These are phyloP conservation scores for Vanessa tameamea DNA, from an alignment of 1,140 invertebrate genomes.

Conservation along the genomic window DNA sequence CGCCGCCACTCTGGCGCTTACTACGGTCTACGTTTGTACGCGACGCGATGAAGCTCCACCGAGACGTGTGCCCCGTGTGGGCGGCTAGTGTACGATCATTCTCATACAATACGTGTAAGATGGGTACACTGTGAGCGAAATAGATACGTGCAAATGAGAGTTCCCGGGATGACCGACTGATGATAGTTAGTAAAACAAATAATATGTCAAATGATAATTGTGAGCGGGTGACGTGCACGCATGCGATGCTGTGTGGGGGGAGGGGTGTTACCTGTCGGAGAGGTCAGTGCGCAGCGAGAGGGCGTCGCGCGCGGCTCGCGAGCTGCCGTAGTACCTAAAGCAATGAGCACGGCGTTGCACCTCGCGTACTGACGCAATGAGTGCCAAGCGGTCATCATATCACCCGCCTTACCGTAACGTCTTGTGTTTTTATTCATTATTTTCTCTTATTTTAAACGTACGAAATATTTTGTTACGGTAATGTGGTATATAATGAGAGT, in stretches of 20 bases:
- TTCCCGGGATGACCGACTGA: too few relatives aligned
- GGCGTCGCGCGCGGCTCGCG: conserved; percentile 47
- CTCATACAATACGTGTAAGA: too few relatives aligned
- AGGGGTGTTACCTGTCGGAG: conserved; percentile 68
- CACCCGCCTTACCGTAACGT: neutral
- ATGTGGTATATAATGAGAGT: neutral
- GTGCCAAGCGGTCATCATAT: neutral
- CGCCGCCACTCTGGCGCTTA: too few relatives aligned
- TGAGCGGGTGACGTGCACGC: neutral
- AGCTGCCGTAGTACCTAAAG: conserved; percentile 55
- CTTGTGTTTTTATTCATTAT: neutral
- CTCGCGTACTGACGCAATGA: neutral
- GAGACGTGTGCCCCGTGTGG: too few relatives aligned
- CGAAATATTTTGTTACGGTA: neutral
- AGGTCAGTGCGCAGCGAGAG: conserved; percentile 66
- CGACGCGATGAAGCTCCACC: too few relatives aligned
- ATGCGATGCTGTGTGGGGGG: neutral
- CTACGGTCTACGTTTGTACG: too few relatives aligned
- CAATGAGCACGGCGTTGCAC: conserved; percentile 1
- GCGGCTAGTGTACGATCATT: neutral
- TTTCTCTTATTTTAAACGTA: too few relatives aligned
- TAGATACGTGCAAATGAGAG: too few relatives aligned
- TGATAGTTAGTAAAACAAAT: too few relatives aligned
- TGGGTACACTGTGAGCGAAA: too few relatives aligned
- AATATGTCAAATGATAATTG: too few relatives aligned